Evolutionary conservation across 2,797 vertebrate genomes (phyloP).

Genomic region (Falco peregrinus): DNA sequence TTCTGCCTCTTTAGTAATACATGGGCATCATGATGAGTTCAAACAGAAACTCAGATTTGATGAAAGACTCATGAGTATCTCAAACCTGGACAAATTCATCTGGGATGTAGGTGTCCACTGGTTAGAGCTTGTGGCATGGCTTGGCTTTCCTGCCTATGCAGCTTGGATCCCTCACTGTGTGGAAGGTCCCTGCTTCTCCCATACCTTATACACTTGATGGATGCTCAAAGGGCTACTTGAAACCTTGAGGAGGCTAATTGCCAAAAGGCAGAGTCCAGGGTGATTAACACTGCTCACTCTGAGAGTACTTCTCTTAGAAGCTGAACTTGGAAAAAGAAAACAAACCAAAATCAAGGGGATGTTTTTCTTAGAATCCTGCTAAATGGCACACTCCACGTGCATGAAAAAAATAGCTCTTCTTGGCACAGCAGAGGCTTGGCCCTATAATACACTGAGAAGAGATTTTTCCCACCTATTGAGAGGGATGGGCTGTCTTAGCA

Average conservation of each 20-base stretch:
- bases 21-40: background rate
- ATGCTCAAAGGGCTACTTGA: background rate
- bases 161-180: background rate
- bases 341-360: background rate
- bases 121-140: background rate
- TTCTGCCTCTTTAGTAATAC: background rate
- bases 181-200: background rate
- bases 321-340: background rate
- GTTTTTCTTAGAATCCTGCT: background rate
- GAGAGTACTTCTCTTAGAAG: background rate
- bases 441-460: background rate
- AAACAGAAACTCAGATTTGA: background rate
- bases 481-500: background rate
- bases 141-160: background rate
- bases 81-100: background rate
- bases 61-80: background rate
- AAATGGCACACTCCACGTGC: background rate
- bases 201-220: accelerated
- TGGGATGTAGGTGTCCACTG: background rate
- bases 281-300: background rate
- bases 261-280: background rate
- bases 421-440: background rate
- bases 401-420: background rate
- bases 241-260: background rate
- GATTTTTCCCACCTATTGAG: background rate